Conservation (phyloP, 2,888 invertebrate species). For the Poecilus cupreus region DNA sequence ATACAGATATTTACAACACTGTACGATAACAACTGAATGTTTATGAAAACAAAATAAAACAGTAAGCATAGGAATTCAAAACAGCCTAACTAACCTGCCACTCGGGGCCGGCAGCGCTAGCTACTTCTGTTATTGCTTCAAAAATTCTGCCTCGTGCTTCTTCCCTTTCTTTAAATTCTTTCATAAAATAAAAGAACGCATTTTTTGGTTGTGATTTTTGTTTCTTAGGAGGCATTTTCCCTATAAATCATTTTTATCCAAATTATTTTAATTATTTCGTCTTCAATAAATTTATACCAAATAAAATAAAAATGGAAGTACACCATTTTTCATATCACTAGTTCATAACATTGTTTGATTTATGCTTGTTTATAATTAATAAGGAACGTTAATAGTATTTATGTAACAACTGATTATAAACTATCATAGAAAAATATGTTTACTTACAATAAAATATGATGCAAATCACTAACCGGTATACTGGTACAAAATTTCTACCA, state of each 20-base stretch:
- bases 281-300: too few species aligned
- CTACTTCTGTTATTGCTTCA: slow-evolving; percentile 66
- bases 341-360: too few species aligned
- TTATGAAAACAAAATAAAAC: neutral
- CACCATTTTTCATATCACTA: too few species aligned
- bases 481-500: neutral
- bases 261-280: neutral
- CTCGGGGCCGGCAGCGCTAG: slow-evolving; percentile 62
- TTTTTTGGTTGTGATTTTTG: slow-evolving; percentile 65
- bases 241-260: neutral
- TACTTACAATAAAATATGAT: neutral
- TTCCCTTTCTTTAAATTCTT: slow-evolving; percentile 64
- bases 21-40: neutral
- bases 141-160: slow-evolving; percentile 65
- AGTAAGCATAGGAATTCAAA: neutral
- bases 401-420: neutral
- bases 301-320: too few species aligned
- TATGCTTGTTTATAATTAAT: too few species aligned
- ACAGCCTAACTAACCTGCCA: slow-evolving; percentile 67
- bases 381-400: too few species aligned
- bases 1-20: neutral
- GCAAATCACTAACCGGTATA: neutral
- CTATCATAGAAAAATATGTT: neutral
- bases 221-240: slow-evolving; percentile 10
- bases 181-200: slow-evolving; percentile 70